These are phyloP conservation scores for Epinephelus malabaricus DNA, from an alignment of 2,797 vertebrate genomes.

Conservation along the genomic window DNA sequence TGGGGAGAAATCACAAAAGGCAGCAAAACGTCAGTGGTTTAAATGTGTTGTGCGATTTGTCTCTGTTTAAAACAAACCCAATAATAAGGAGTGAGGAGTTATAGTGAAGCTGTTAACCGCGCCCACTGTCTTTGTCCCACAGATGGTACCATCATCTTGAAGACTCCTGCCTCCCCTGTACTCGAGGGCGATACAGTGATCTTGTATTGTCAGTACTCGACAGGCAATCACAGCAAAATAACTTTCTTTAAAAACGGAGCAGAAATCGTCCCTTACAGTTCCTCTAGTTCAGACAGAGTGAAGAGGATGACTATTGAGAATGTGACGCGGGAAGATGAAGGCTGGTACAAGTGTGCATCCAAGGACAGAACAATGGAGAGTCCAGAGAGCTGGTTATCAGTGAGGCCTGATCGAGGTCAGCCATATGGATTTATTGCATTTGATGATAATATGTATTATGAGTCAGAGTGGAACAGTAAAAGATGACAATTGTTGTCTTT, in stretches of 20 bases:
- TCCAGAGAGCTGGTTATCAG: constrained; percentile 77
- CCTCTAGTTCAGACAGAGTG: constrained; percentile 4
- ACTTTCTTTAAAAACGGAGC: constrained; percentile 73
- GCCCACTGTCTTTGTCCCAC: constrained; percentile 29
- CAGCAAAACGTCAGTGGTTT: neutral
- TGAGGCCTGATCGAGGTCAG: constrained; percentile 53
- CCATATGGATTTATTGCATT: neutral
- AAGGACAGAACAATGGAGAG: constrained; percentile 59
- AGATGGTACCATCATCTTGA: constrained; percentile 71
- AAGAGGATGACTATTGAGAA: constrained; percentile 62
- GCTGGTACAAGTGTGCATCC: constrained; percentile 75
- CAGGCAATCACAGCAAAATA: constrained; percentile 15
- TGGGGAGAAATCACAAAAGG: neutral
- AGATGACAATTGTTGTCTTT: constrained; percentile 32
- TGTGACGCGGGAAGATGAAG: constrained; percentile 70
- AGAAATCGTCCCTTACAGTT: constrained; percentile 24
- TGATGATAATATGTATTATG: neutral
- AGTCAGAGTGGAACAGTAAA: neutral
- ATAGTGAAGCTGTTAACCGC: neutral
- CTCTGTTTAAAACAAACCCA: neutral
- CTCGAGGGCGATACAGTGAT: constrained; percentile 52
- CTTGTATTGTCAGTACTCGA: constrained; percentile 69
- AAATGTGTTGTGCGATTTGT: neutral
- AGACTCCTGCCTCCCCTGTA: constrained; percentile 64
- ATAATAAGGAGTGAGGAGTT: neutral